A percentile compares a stretch with the other conserved stretches of the same genome.
Evolutionary conservation across 2,113 vertebrate species (phyloP).

Genomic region (Edolisoma coerulescens): DNA sequence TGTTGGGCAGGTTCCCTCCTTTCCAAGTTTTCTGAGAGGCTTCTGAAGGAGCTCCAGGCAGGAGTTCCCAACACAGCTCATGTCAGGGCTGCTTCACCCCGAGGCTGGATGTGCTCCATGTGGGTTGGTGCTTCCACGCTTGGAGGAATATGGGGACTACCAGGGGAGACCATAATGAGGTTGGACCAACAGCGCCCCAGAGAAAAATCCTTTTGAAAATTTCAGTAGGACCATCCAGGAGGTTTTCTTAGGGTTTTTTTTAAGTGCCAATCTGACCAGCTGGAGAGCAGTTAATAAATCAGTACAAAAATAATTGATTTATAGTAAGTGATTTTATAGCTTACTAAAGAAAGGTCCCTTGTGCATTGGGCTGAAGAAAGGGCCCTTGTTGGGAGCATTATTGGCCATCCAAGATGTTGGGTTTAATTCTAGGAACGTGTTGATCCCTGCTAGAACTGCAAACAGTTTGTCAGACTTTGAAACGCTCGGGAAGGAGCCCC

Average conservation of each 20-base stretch:
- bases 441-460: constrained; percentile 30
- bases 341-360: constrained; percentile 41
- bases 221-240: background rate
- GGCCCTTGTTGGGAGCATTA: constrained; percentile 28
- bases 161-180: background rate
- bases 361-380: constrained; percentile 49
- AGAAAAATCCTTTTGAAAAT: constrained; percentile 13
- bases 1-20: background rate
- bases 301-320: constrained; percentile 54
- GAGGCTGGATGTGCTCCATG: background rate
- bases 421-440: constrained; percentile 35
- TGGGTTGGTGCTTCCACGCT: background rate
- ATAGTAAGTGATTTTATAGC: constrained; percentile 40
- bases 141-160: background rate
- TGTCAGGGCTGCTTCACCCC: background rate
- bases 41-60: constrained; percentile 40
- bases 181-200: background rate
- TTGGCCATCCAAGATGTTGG: constrained; percentile 14
- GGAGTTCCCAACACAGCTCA: background rate
- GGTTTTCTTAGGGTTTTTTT: background rate
- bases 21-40: constrained; percentile 37
- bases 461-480: constrained; percentile 29
- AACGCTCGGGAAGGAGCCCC: background rate
- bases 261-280: background rate
- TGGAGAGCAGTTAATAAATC: constrained; percentile 54